Percentiles rank a stretch among this genome's conserved stretches.
These are phyloP conservation scores for Metalampra italica DNA, from an alignment of 2,888 invertebrate species.

Conservation along the genomic window DNA sequence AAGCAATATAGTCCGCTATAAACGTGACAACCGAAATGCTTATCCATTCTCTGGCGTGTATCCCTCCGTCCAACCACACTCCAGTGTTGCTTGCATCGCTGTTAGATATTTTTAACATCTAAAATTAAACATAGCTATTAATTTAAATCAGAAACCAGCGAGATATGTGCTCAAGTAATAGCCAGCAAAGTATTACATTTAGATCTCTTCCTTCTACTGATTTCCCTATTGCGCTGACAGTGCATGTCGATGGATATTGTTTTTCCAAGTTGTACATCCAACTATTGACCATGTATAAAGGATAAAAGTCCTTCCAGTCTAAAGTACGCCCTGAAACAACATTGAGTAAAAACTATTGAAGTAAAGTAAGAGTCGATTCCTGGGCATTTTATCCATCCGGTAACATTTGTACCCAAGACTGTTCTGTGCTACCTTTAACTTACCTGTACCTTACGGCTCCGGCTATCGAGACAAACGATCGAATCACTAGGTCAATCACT, in stretches of 20 bases:
- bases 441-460: too few species aligned
- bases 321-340: conserved; percentile 53
- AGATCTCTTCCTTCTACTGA: conserved; percentile 86
- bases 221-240: conserved; percentile 84
- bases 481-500: too few species aligned
- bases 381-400: too few species aligned
- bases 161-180: neutral
- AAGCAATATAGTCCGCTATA: conserved; percentile 84
- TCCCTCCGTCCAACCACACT: conserved; percentile 89
- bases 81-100: conserved; percentile 82
- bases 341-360: too few species aligned
- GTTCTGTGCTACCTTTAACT: too few species aligned
- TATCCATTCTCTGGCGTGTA: conserved; percentile 95
- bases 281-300: conserved; percentile 82
- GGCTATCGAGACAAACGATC: too few species aligned
- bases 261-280: conserved; percentile 85
- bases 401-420: too few species aligned
- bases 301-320: conserved; percentile 89
- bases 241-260: conserved; percentile 85
- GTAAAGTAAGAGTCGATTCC: too few species aligned
- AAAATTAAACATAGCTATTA: conserved; percentile 11
- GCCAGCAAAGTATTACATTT: conserved; percentile 67
- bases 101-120: conserved; percentile 83
- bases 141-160: neutral
- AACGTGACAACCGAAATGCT: conserved; percentile 87